These are phyloP conservation scores for Lophius piscatorius DNA, from an alignment of 2,113 vertebrate species.

Conservation along the genomic window DNA sequence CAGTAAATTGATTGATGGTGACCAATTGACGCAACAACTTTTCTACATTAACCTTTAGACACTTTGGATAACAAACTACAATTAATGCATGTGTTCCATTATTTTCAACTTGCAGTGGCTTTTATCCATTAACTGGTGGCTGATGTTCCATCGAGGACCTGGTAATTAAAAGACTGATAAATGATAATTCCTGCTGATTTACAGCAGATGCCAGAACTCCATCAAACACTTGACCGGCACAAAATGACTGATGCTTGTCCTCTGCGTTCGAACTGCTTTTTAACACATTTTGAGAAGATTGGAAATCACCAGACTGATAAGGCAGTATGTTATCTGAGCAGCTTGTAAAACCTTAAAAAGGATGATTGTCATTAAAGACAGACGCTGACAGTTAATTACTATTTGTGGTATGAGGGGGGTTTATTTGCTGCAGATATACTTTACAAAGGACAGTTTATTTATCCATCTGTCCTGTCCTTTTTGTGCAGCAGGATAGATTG, in stretches of 20 bases:
- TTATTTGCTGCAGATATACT: neutral
- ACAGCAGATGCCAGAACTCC: too few relatives aligned
- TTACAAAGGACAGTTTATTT: neutral
- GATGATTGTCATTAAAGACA: neutral
- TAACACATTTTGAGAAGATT: neutral
- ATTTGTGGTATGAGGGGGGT: too few relatives aligned
- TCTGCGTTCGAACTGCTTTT: neutral
- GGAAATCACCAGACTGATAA: too few relatives aligned
- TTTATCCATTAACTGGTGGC: neutral
- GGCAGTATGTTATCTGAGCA: neutral
- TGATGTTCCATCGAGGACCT: neutral
- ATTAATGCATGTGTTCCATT: neutral
- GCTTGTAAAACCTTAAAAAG: neutral
- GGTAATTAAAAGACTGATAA: neutral
- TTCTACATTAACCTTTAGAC: too few relatives aligned
- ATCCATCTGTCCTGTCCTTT: constrained; percentile 3
- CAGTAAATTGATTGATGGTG: too few relatives aligned
- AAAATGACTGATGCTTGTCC: too few relatives aligned
- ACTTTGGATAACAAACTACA: too few relatives aligned
- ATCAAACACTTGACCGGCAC: too few relatives aligned
- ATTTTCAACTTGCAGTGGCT: neutral
- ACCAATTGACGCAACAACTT: too few relatives aligned
- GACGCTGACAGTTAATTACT: too few relatives aligned
- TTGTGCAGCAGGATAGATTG: too few relatives aligned
- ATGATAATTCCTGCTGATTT: neutral